Conservation (phyloP, 2,797 vertebrate genomes). For the Percopsis omiscomaycus region DNA sequence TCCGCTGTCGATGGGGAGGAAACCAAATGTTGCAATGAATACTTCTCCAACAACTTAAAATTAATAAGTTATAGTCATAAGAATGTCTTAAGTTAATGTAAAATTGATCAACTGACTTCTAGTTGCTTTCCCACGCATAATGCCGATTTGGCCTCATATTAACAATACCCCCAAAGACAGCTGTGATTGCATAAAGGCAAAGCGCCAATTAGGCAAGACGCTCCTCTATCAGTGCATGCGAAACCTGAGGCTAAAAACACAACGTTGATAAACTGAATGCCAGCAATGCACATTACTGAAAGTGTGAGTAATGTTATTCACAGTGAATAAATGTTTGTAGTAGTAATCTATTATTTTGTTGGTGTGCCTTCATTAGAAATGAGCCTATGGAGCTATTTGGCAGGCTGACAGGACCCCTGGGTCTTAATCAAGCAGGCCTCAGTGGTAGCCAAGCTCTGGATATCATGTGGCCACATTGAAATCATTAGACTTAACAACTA, state of each 20-base stretch:
- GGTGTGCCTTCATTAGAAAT: slow-evolving; percentile 16
- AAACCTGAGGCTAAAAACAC: slow-evolving; percentile 14
- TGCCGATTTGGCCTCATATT: slow-evolving; percentile 26
- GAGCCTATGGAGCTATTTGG: slow-evolving; percentile 41
- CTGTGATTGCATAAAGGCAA: slow-evolving; percentile 46
- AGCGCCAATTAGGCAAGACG: slow-evolving; percentile 31
- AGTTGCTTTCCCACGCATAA: background rate
- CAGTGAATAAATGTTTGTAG: background rate
- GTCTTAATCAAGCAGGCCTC: slow-evolving; percentile 39
- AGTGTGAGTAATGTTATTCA: background rate
- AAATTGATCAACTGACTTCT: slow-evolving; percentile 14
- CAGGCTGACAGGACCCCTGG: slow-evolving; percentile 24
- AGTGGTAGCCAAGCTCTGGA: slow-evolving; percentile 15
- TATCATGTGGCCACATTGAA: slow-evolving; percentile 39
- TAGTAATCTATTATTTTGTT: background rate
- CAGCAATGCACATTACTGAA: background rate
- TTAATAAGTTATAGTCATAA: slow-evolving; percentile 6
- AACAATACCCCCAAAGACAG: slow-evolving; percentile 15
- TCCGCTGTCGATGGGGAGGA: slow-evolving; percentile 81
- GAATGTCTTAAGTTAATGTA: background rate
- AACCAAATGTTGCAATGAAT: slow-evolving; percentile 37
- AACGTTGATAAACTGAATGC: slow-evolving; percentile 6
- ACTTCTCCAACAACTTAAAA: slow-evolving; percentile 12
- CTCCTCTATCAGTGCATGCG: slow-evolving; percentile 10
- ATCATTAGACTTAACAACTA: slow-evolving; percentile 46